These are phyloP conservation scores for Sebastes vulpes DNA, from an alignment of 2,797 vertebrate species.

Conservation along the genomic window DNA sequence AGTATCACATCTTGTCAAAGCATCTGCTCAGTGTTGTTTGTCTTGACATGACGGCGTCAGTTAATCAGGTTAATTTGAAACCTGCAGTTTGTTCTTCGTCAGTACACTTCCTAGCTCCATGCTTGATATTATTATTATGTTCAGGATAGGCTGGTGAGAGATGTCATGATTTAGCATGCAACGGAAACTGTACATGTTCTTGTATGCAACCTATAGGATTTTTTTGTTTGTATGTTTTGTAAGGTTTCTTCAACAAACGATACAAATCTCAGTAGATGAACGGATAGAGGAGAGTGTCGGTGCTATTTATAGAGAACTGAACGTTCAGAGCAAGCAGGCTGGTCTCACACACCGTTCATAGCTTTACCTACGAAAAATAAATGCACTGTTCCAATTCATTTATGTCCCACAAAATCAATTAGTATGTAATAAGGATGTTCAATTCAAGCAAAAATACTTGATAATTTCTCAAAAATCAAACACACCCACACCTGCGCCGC, in stretches of 20 bases:
- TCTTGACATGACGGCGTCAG: not conserved
- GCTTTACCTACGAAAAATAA: no score
- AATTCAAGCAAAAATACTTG: no score
- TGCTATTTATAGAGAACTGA: not conserved
- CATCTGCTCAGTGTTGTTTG: not conserved
- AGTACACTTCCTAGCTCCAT: no score
- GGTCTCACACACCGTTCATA: not conserved
- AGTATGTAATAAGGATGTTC: no score
- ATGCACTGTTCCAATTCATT: rapidly evolving
- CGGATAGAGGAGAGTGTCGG: not conserved
- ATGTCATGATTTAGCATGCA: not conserved
- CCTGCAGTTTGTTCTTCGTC: not conserved
- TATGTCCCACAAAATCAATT: no score
- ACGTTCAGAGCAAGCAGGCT: no score
- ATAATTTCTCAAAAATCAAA: no score
- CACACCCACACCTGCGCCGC: no score
- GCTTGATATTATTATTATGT: not conserved
- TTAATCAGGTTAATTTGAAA: not conserved
- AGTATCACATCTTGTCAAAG: not conserved
- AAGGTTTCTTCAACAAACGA: no score
- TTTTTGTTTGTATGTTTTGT: no score
- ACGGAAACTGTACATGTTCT: not conserved
- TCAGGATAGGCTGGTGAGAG: not conserved
- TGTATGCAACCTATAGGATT: not conserved
- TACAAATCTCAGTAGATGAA: not conserved